These are phyloP conservation scores for Saturnia japonica DNA, from an alignment of 2,888 invertebrate species.

Conservation along the genomic window DNA sequence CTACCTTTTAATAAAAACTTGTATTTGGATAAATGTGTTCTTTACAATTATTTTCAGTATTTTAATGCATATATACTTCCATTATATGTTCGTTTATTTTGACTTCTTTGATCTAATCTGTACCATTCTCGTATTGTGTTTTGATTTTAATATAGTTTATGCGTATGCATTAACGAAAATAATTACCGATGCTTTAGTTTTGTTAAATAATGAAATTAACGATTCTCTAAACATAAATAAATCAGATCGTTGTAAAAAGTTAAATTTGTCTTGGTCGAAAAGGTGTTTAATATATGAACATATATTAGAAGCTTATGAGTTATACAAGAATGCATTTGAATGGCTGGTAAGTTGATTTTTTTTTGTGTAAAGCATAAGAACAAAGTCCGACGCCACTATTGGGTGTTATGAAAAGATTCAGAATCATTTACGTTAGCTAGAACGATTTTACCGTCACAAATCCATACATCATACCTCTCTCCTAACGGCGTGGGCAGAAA, in stretches of 20 bases:
- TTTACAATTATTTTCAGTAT: slow-evolving; percentile 3
- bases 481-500: no score
- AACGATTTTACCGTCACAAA: no score
- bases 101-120: neutral
- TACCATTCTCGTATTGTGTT: neutral
- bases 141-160: slow-evolving; percentile 21
- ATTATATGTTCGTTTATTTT: neutral
- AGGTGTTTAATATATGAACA: slow-evolving; percentile 16
- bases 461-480: no score
- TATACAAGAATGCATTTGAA: slow-evolving; percentile 26
- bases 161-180: slow-evolving; percentile 21
- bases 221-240: neutral
- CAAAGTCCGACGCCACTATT: no score
- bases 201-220: slow-evolving; percentile 18
- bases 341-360: slow-evolving; percentile 24
- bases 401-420: no score
- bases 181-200: slow-evolving; percentile 20
- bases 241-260: neutral
- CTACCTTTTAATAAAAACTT: neutral
- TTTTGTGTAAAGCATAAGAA: no score
- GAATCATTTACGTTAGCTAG: no score
- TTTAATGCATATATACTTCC: neutral
- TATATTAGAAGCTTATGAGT: slow-evolving; percentile 25
- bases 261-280: neutral
- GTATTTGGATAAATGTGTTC: slow-evolving; percentile 3